Conservation (phyloP, 2,113 vertebrate genomes). For the Pseudorasbora parva region DNA sequence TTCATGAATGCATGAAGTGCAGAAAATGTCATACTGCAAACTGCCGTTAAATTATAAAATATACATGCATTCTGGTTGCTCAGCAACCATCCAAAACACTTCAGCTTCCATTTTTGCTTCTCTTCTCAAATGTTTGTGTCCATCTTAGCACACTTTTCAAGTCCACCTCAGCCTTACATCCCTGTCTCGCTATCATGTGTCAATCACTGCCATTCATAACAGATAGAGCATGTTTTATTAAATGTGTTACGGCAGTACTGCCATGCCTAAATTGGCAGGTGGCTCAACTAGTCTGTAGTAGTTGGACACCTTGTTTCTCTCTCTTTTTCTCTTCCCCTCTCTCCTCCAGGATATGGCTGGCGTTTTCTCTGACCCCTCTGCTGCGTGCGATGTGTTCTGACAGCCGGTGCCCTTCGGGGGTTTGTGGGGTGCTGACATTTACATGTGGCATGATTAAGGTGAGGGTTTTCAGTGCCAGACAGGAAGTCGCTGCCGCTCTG, state of each 20-base stretch:
- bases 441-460: slow-evolving; percentile 57
- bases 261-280: background rate
- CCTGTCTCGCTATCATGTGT: background rate
- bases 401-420: slow-evolving; percentile 63
- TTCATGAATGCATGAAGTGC: background rate
- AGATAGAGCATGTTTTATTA: background rate
- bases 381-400: slow-evolving; percentile 65
- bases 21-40: background rate
- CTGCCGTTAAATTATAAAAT: background rate
- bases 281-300: background rate
- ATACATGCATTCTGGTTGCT: background rate
- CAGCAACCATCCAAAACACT: background rate
- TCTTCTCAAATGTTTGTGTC: background rate
- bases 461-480: slow-evolving; percentile 37
- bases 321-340: background rate
- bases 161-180: background rate
- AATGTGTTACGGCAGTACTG: background rate
- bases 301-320: background rate
- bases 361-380: slow-evolving; percentile 55
- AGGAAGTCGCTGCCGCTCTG: slow-evolving; percentile 43
- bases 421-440: slow-evolving; percentile 67
- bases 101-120: background rate
- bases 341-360: slow-evolving; percentile 26
- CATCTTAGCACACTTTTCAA: background rate
- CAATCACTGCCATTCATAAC: slow-evolving; percentile 2